Base-by-base conservation (phyloP, 2,888 invertebrate genomes). In the Terebella lapidaria region DNA sequence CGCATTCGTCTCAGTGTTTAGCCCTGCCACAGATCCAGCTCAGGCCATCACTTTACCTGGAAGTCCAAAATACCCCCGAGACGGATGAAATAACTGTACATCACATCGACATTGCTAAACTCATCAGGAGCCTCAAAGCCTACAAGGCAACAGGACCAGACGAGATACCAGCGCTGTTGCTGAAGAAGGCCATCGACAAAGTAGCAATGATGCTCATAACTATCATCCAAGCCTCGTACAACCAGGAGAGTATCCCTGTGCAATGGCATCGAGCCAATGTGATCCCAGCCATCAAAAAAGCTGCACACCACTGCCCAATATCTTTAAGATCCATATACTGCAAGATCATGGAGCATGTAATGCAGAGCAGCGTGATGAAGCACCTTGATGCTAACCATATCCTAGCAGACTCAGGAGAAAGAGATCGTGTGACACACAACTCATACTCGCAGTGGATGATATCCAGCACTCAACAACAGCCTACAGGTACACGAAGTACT, bases 111-210 rank as follows among this genome's bases (percentile, higher is more conserved):
- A 22, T 59, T 5, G 46, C 27, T 25, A 57, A 57, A 25, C 26
- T 54, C 15, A 58, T 64, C 1, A 74, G 64, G 76, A 77, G 55
- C 42, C 45, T 64, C 18, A 49, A 66, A 28, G 60, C 62, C 10
- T 29, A 61, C 27, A 62, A 63, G 29, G 57, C 60, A 20, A 22
- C 46, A 5, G 60, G 62, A n/a, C 62, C 60, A 15, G 62, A 58
- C 35, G 18, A 20, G n/a, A 58, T 67, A 27, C 25, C 55, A 20
- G 22, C 65, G 0, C n/a, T 56, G 26, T 42, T 63, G 35, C 54
- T 65, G 42, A 60, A 59, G 42, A n/a, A n/a, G 61, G 57, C 25
- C 27, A 58, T 60, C 15, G 15, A 30, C 15, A 52, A 58, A 5
- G 2, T 66, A 1, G 53, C 64, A 10, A 59, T 61, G 35, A 53